phyloP scores from a whole-genome alignment of 2,888 invertebrate genomes.

The Panopea generosa region DNA sequence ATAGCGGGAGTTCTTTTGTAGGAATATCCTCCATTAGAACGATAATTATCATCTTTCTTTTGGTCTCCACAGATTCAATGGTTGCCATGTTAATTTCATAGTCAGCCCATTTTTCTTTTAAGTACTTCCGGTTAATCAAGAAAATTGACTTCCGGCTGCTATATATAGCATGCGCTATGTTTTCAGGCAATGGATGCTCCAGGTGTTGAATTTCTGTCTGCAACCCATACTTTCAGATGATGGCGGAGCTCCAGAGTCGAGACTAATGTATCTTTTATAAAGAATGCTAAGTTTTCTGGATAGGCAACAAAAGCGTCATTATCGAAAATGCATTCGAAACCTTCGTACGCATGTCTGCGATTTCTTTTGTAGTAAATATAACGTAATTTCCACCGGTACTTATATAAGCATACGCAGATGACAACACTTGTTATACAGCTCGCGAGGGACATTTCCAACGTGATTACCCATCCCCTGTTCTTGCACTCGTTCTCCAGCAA shows the following conservation, averaged over 20 bases:
- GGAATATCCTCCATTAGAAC: slow-evolving; percentile 39
- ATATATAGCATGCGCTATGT: slow-evolving; percentile 56
- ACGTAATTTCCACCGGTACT: slow-evolving; percentile 54
- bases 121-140: slow-evolving; percentile 38
- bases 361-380: slow-evolving; percentile 43
- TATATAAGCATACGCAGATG: slow-evolving; percentile 26
- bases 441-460: background rate
- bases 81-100: slow-evolving; percentile 62
- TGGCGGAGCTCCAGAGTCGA: slow-evolving; percentile 40
- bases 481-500: slow-evolving; percentile 3
- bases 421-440: slow-evolving; percentile 7
- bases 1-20: slow-evolving; percentile 26
- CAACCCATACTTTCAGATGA: slow-evolving; percentile 45
- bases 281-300: slow-evolving; percentile 24
- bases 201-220: slow-evolving; percentile 46
- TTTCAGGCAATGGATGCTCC: slow-evolving; percentile 54
- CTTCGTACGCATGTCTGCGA: slow-evolving; percentile 28
- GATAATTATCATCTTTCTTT: slow-evolving; percentile 50
- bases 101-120: slow-evolving; percentile 54
- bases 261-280: slow-evolving; percentile 48
- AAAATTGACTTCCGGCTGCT: slow-evolving; percentile 54
- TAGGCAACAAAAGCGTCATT: slow-evolving; percentile 60
- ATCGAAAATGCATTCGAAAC: slow-evolving; percentile 52
- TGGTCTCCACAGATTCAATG: slow-evolving; percentile 38
- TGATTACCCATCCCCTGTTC: slow-evolving; percentile 5